phyloP scores from a whole-genome alignment of 2,888 invertebrate genomes.

The Beris morrisii region DNA sequence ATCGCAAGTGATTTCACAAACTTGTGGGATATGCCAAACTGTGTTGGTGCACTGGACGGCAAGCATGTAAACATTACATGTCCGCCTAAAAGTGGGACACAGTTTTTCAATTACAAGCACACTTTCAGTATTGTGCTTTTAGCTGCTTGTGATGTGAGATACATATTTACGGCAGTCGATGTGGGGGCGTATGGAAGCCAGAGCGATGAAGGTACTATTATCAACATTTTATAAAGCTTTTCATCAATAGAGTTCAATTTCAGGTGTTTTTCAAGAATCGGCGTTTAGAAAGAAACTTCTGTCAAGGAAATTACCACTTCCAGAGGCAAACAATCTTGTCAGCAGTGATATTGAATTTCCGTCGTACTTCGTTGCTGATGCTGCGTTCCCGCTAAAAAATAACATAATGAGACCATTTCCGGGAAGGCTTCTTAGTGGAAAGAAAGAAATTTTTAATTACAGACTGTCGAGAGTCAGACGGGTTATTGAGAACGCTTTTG shows the following conservation, averaged over 20 bases:
- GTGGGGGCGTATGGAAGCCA: background rate
- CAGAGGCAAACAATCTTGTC: background rate
- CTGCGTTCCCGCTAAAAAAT: background rate
- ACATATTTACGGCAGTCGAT: background rate
- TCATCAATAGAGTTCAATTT: background rate
- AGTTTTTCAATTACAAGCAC: constrained; percentile 1
- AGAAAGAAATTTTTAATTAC: constrained; percentile 5
- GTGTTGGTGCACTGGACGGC: constrained; percentile 2
- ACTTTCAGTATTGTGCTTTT: background rate
- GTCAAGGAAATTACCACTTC: background rate
- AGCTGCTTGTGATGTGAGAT: background rate
- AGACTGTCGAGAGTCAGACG: background rate
- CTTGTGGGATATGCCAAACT: too few relatives aligned
- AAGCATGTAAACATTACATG: background rate
- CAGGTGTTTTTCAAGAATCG: too few relatives aligned
- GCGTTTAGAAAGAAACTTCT: too few relatives aligned
- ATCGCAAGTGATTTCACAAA: too few relatives aligned
- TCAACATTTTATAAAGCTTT: background rate
- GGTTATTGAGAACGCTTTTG: background rate
- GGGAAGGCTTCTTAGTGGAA: background rate
- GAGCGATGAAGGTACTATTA: background rate
- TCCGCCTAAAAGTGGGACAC: background rate
- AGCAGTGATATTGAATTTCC: background rate
- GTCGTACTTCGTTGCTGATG: background rate
- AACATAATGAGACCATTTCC: background rate